phyloP scores from a whole-genome alignment of 2,888 invertebrate genomes.

The Iselma pallidipennis region DNA sequence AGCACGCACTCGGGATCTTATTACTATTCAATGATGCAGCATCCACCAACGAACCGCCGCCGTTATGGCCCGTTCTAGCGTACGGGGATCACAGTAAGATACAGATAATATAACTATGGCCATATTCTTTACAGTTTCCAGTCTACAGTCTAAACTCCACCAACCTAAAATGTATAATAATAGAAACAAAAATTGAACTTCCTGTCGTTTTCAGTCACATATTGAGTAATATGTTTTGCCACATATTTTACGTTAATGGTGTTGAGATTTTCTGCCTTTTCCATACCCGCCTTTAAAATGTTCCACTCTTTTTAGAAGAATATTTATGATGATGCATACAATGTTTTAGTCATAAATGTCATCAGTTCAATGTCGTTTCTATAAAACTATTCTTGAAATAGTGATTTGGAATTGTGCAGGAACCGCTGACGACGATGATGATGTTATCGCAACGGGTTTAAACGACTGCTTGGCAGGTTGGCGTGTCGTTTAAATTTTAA shows the following conservation, averaged over 20 bases:
- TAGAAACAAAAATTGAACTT: not conserved
- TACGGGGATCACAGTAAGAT: not conserved
- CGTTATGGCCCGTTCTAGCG: constrained; percentile 46
- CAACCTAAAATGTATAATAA: not conserved
- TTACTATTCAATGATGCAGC: constrained; percentile 58
- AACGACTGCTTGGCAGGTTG: constrained; percentile 20
- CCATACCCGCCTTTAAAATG: not conserved
- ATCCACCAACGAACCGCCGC: constrained; percentile 39
- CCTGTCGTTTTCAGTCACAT: not conserved
- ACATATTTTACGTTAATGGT: constrained; percentile 2
- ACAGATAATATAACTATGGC: not conserved
- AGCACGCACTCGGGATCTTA: constrained; percentile 55
- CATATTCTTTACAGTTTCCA: not conserved
- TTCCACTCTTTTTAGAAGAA: not conserved
- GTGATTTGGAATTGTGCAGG: not conserved
- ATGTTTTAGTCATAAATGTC: constrained; percentile 1
- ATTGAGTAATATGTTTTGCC: not conserved
- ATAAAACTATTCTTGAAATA: too few relatives aligned
- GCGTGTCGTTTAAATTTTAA: constrained; percentile 19
- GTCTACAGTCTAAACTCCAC: not conserved
- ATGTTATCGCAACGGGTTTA: constrained; percentile 22
- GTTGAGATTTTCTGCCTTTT: not conserved
- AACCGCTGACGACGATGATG: constrained; percentile 3
- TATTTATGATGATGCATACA: constrained; percentile 1
- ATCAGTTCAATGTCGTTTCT: not conserved